Conservation (phyloP, 2,113 vertebrate genomes). For the Chelonoidis abingdonii region DNA sequence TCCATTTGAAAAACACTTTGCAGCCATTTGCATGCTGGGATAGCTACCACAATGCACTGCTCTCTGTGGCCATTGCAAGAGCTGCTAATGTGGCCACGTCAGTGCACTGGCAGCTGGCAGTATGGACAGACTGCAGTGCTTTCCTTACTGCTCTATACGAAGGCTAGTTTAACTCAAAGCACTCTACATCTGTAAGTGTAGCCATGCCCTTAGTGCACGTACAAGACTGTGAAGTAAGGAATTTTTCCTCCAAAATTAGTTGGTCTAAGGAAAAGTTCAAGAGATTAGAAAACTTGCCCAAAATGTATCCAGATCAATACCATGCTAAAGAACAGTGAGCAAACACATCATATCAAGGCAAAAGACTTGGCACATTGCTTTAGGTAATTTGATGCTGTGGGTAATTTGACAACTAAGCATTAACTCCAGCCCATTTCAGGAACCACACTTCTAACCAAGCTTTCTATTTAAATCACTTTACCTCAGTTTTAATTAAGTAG, state of each 20-base stretch:
- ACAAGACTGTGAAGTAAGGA: neutral
- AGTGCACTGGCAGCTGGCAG: too few species aligned
- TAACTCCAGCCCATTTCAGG: neutral
- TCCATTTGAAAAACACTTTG: too few species aligned
- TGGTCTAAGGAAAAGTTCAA: neutral
- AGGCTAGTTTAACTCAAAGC: too few species aligned
- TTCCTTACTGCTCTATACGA: too few species aligned
- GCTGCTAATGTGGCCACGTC: too few species aligned
- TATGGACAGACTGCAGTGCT: too few species aligned
- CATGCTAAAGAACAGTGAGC: neutral
- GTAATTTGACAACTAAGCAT: neutral
- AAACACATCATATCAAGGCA: neutral
- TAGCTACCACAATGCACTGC: too few species aligned
- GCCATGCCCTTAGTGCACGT: neutral
- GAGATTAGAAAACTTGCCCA: neutral
- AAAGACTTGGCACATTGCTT: neutral
- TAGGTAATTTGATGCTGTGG: neutral
- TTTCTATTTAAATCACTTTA: constrained; percentile 16
- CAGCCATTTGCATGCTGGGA: too few species aligned
- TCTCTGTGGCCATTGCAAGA: too few species aligned
- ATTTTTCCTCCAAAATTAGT: constrained; percentile 18
- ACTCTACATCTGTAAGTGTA: too few species aligned
- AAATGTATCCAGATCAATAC: neutral
- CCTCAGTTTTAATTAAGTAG: constrained; percentile 14
- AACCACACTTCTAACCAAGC: neutral